Base-by-base conservation (phyloP, 2,888 invertebrate species). In the Tachina grossa region DNA sequence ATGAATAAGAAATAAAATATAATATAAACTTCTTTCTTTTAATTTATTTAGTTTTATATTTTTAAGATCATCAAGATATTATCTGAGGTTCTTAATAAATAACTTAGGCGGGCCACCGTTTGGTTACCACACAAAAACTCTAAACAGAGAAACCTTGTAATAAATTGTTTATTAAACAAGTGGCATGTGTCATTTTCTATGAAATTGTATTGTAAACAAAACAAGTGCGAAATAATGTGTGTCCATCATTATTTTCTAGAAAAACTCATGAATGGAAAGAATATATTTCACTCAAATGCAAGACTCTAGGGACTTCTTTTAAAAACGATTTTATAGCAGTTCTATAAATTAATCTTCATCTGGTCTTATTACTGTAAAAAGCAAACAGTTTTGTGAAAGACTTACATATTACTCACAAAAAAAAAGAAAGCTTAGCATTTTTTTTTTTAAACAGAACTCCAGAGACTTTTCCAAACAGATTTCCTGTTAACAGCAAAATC, bases 151-250 rank as follows among this genome's bases (percentile, higher is more conserved):
- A 74, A 51, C 53, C 66, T 78, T 83, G 83, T 85, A 85, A 87
- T 85, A 87, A 85, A 84, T 84, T 80, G 80, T 78, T 84, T 80
- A 87, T 87, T 74, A 87, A 89, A 89, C 91, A 91, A 92, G 90
- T 91, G 90, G 89, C 91, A 92, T 91, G 92, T 92, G 91, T 91
- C 92, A 90, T 87, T 88, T 89, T 89, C 31, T 89, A 88, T 89
- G 57, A 65, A 43, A 65, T 69, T 68, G 22, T 47, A 66, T 66
- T 72, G 51, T 68, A 53, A 79, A 83, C 77, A 88, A 81, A 88
- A 88, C 88, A 89, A 90, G 90, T 91, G 90, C 89, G 89, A 90
- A 91, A 91, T 90, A 90, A 89, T 90, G 43, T 22, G 6, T 66
- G 22, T 57, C 47, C 31, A 51, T 13, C 10, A 79, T 53, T 74